Evolutionary conservation across 2,888 invertebrate species (phyloP).

Genomic region (Iphiclides podalirius): DNA sequence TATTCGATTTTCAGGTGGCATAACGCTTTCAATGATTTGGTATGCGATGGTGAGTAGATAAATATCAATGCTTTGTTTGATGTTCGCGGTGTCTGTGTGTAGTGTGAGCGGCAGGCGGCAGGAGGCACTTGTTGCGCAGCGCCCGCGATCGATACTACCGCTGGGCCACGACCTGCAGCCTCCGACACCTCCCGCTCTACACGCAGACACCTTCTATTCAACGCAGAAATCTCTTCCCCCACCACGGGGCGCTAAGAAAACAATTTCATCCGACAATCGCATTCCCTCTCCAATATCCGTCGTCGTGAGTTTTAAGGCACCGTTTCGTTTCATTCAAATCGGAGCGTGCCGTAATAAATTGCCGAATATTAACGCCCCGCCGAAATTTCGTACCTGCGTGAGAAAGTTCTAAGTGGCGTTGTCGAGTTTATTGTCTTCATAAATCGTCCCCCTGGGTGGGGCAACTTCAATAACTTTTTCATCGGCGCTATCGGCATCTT

Average conservation of each 20-base stretch:
- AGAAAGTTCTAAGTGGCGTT: slow-evolving; percentile 40
- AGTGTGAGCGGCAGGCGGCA: slow-evolving; percentile 13
- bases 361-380: slow-evolving; percentile 23
- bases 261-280: slow-evolving; percentile 30
- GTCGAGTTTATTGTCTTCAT: slow-evolving; percentile 44
- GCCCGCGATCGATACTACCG: slow-evolving; percentile 56
- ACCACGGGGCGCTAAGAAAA: slow-evolving; percentile 15
- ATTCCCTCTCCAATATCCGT: slow-evolving; percentile 19
- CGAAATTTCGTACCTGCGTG: slow-evolving; percentile 23
- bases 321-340: slow-evolving; percentile 21
- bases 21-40: too few relatives aligned
- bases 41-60: too few relatives aligned
- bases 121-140: slow-evolving; percentile 71
- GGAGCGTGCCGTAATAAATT: slow-evolving; percentile 20
- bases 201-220: slow-evolving; percentile 41
- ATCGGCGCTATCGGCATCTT: slow-evolving; percentile 2
- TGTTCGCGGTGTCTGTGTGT: slow-evolving; percentile 8
- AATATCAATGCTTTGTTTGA: slow-evolving; percentile 2
- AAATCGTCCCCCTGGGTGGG: slow-evolving; percentile 35
- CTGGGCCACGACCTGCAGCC: slow-evolving; percentile 34
- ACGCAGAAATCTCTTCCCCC: slow-evolving; percentile 32
- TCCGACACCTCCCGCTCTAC: slow-evolving; percentile 34
- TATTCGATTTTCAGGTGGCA: too few relatives aligned
- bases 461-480: slow-evolving; percentile 23
- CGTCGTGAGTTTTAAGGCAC: slow-evolving; percentile 14